These are phyloP conservation scores for Lasioglossum albipes DNA, from an alignment of 1,140 invertebrate species.

Conservation along the genomic window DNA sequence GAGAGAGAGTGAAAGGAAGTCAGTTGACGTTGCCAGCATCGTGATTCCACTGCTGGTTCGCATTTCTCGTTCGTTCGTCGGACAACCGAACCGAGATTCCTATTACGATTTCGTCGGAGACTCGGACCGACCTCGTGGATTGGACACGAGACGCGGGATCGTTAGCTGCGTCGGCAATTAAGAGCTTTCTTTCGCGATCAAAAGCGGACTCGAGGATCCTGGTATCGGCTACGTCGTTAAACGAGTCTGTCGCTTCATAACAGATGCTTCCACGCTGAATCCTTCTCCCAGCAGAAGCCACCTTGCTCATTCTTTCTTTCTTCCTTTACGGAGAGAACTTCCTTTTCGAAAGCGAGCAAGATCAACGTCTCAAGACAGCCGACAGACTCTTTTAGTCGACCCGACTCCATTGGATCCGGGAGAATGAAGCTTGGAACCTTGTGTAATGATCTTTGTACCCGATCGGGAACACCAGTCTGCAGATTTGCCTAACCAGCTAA, in stretches of 20 bases:
- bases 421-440: too few species aligned
- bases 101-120: conserved; percentile 32
- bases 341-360: too few species aligned
- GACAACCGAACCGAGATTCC: conserved; percentile 22
- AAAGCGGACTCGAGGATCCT: background rate
- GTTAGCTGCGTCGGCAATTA: conserved; percentile 48
- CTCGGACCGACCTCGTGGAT: conserved; percentile 2
- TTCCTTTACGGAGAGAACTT: too few species aligned
- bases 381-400: too few species aligned
- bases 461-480: too few species aligned
- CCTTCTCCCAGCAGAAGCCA: too few species aligned
- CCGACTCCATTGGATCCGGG: too few species aligned
- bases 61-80: background rate
- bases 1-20: too few species aligned
- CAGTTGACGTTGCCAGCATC: background rate
- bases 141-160: conserved; percentile 22
- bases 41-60: background rate
- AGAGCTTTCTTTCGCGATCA: conserved; percentile 25
- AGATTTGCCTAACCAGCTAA: too few species aligned
- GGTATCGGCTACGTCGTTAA: conserved; percentile 20
- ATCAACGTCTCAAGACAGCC: too few species aligned
- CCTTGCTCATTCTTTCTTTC: background rate
- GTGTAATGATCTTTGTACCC: too few species aligned
- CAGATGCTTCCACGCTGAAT: background rate
- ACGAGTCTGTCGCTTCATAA: background rate